Evolutionary conservation across 1,140 invertebrate species (phyloP).

Genomic region (Pseudomyrmex dendroicus): DNA sequence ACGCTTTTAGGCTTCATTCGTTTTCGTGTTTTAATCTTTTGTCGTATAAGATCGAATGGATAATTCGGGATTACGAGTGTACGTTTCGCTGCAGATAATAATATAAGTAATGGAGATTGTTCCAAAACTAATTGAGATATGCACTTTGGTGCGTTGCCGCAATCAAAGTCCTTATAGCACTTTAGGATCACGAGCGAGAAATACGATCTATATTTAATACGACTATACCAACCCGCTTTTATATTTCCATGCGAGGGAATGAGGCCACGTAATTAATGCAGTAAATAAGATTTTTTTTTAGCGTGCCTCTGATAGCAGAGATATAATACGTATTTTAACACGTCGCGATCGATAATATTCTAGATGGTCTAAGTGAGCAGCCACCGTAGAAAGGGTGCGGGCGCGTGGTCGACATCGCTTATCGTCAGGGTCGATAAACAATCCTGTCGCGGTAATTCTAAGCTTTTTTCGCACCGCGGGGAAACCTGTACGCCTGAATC

Average conservation of each 20-base stretch:
- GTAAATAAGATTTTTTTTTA: conserved; percentile 30
- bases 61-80: conserved; percentile 17
- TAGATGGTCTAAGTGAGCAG: not conserved
- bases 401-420: conserved; percentile 23
- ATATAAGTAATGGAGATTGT: conserved; percentile 56
- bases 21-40: conserved; percentile 26
- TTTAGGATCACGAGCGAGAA: conserved; percentile 30
- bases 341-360: conserved; percentile 45
- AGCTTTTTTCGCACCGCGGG: conserved; percentile 27
- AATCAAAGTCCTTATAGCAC: conserved; percentile 34
- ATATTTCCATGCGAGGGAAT: not conserved
- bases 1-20: not conserved
- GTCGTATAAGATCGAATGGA: conserved; percentile 14
- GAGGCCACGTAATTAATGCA: conserved; percentile 20
- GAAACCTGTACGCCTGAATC: conserved; percentile 26
- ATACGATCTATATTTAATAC: conserved; percentile 21
- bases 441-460: conserved; percentile 46
- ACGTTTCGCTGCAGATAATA: conserved; percentile 45
- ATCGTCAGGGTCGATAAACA: conserved; percentile 58
- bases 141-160: conserved; percentile 19
- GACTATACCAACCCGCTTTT: not conserved
- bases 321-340: conserved; percentile 41
- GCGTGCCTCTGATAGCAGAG: not conserved
- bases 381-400: not conserved
- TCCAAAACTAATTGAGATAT: conserved; percentile 56